Conservation (phyloP, 2,797 vertebrate species). For the Ptychobarbus kaznakovi region DNA sequence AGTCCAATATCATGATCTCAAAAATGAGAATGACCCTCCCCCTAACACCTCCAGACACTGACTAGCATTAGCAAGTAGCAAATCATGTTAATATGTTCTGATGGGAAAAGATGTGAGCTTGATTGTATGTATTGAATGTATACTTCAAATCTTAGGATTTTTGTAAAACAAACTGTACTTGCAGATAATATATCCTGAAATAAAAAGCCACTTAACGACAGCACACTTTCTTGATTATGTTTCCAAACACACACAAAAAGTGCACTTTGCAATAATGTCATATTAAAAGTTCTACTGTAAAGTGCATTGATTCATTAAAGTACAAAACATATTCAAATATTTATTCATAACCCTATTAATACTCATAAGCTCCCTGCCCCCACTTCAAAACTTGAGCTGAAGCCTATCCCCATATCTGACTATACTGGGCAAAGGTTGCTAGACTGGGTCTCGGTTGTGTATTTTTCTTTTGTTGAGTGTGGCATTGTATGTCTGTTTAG, state of each 20-base stretch:
- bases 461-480: conserved; percentile 10
- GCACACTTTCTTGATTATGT: too few relatives aligned
- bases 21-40: neutral
- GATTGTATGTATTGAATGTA: neutral
- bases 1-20: neutral
- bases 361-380: neutral
- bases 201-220: neutral
- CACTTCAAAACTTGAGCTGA: neutral
- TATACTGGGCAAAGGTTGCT: neutral
- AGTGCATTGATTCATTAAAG: neutral
- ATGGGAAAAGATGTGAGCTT: neutral
- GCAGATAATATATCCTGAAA: neutral
- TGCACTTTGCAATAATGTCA: neutral
- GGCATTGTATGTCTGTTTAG: conserved; percentile 11
- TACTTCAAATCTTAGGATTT: neutral
- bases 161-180: neutral
- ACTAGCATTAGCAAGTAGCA: neutral
- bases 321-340: neutral
- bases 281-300: neutral
- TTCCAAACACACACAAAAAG: too few relatives aligned
- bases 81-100: neutral
- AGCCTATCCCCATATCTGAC: neutral
- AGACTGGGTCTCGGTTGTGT: neutral
- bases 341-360: neutral
- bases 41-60: neutral